Percentiles rank a stretch among this genome's conserved stretches.
Conservation (phyloP, 2,888 invertebrate genomes). For the Troides helena region DNA sequence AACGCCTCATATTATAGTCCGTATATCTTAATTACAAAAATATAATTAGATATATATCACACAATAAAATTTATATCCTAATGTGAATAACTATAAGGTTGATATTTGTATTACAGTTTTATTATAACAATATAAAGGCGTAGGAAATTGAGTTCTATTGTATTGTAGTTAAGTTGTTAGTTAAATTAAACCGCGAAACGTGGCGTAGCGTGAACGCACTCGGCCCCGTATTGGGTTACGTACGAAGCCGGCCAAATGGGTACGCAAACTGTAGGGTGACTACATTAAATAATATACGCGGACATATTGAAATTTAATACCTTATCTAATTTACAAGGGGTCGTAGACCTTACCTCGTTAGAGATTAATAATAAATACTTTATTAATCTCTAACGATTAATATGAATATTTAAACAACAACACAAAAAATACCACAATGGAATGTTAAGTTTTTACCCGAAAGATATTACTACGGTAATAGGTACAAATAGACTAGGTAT, state of each 20-base stretch:
- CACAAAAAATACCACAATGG: no score
- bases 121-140: background rate
- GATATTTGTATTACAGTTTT: background rate
- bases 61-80: background rate
- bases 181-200: conserved; percentile 2
- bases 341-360: no score
- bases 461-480: no score
- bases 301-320: conserved; percentile 3
- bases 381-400: no score
- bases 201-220: conserved; percentile 26
- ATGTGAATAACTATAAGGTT: background rate
- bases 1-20: no score
- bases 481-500: no score
- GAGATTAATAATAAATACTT: no score
- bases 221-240: conserved; percentile 51
- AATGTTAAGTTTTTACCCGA: no score
- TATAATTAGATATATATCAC: no score
- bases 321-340: no score
- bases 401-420: no score
- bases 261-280: conserved; percentile 51
- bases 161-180: conserved; percentile 7
- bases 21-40: no score
- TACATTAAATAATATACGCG: background rate
- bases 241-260: conserved; percentile 66
- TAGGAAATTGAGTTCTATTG: background rate